A percentile compares a stretch with the other conserved stretches of the same genome.
These are phyloP conservation scores for Carettochelys insculpta DNA, from an alignment of 2,113 vertebrate genomes.

Conservation along the genomic window DNA sequence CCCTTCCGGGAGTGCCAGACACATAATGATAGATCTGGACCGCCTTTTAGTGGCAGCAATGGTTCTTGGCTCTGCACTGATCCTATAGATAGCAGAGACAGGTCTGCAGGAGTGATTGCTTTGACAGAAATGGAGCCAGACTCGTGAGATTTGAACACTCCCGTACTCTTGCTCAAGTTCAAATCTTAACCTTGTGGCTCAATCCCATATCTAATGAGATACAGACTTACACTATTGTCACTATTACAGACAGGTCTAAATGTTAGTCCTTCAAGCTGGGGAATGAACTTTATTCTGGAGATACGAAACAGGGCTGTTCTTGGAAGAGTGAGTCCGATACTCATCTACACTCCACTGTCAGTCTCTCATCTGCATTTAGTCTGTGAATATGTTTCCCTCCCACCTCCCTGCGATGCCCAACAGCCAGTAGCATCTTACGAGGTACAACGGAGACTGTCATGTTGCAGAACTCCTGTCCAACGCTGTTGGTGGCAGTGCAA, in stretches of 20 bases:
- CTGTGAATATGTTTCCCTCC: neutral
- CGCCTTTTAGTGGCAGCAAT: neutral
- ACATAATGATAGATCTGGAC: neutral
- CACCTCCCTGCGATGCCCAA: neutral
- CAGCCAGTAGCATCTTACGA: constrained; percentile 74
- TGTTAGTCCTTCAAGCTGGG: neutral
- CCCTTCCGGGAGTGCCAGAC: neutral
- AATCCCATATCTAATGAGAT: neutral
- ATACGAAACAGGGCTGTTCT: neutral
- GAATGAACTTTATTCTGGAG: neutral
- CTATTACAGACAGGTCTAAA: neutral
- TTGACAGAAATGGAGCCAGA: neutral
- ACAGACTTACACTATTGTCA: neutral
- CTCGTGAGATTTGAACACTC: neutral
- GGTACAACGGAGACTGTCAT: constrained; percentile 82
- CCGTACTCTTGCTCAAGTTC: neutral
- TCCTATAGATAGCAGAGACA: neutral
- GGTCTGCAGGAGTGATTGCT: neutral
- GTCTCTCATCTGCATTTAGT: neutral
- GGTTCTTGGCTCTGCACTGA: neutral
- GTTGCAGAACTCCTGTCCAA: constrained; percentile 80
- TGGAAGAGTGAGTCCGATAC: neutral
- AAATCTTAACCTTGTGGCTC: neutral
- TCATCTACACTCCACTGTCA: neutral
- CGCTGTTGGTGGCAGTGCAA: constrained; percentile 83